Evolutionary conservation across 2,888 invertebrate species (phyloP).

Genomic region (Heliconius sara): DNA sequence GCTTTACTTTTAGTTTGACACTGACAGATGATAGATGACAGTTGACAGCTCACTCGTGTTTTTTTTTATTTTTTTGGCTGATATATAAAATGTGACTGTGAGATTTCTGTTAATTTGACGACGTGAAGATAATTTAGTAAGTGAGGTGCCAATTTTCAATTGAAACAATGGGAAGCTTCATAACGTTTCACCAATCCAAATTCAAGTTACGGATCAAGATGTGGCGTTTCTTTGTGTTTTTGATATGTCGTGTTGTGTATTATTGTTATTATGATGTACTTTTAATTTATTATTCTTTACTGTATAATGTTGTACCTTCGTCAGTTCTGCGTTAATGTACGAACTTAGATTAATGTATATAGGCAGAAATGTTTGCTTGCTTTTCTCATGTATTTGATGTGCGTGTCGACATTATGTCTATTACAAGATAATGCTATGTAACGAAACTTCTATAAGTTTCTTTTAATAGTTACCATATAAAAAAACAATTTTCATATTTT

Average conservation of each 20-base stretch:
- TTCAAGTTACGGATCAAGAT: conserved; percentile 56
- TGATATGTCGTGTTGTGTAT: conserved; percentile 2
- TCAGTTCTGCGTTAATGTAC: neutral
- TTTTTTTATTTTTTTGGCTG: conserved; percentile 4
- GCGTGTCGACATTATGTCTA: conserved; percentile 9
- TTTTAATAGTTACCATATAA: neutral
- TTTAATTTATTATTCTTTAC: neutral
- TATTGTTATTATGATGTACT: neutral
- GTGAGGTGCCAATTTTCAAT: conserved; percentile 45
- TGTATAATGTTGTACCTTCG: neutral
- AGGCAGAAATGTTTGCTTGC: conserved; percentile 28
- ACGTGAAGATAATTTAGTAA: conserved; percentile 21
- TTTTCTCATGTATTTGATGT: conserved; percentile 15
- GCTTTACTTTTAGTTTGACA: conserved; percentile 42
- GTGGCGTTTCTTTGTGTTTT: conserved; percentile 51
- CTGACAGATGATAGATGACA: conserved; percentile 26
- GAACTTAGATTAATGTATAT: conserved; percentile 16
- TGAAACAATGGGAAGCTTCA: neutral
- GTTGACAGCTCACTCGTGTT: conserved; percentile 46
- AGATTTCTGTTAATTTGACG: neutral
- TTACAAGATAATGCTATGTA: conserved; percentile 2
- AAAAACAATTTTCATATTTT: neutral
- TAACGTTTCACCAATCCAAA: conserved; percentile 41
- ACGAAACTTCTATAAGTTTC: neutral
- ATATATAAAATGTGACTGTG: conserved; percentile 11